A percentile compares a stretch with the other conserved stretches of the same genome.
Conservation (phyloP, 2,888 invertebrate species). For the Luperina nickerlii region DNA sequence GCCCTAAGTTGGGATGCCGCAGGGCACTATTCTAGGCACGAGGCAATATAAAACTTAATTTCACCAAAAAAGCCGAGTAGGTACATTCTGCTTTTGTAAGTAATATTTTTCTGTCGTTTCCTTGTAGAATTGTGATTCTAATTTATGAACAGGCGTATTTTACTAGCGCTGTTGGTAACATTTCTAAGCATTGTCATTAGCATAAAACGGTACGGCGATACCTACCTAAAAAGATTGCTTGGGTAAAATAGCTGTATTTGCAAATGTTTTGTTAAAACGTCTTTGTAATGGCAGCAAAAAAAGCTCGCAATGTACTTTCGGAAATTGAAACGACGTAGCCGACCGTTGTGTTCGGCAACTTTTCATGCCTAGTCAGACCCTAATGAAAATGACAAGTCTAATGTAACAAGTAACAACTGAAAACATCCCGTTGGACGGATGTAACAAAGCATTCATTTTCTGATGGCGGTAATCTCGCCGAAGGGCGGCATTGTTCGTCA, state of each 20-base stretch:
- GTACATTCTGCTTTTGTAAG: conserved; percentile 12
- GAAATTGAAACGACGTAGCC: conserved; percentile 79
- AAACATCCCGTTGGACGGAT: conserved; percentile 85
- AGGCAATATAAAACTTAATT: conserved; percentile 5
- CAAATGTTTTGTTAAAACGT: conserved; percentile 47
- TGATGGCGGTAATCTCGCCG: conserved; percentile 90
- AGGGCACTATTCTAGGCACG: neutral
- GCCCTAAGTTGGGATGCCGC: neutral
- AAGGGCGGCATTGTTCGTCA: conserved; percentile 89
- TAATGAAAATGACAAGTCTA: conserved; percentile 88
- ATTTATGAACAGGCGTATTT: conserved; percentile 45
- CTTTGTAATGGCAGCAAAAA: conserved; percentile 62
- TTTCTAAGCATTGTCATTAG: conserved; percentile 46
- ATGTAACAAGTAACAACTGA: conserved; percentile 88
- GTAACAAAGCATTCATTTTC: conserved; percentile 90
- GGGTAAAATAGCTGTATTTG: conserved; percentile 39
- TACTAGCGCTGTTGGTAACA: conserved; percentile 17
- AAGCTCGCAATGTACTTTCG: conserved; percentile 67
- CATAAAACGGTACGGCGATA: conserved; percentile 42
- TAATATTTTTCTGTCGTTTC: conserved; percentile 27
- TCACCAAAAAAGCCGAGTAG: conserved; percentile 3
- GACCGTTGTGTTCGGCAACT: conserved; percentile 78
- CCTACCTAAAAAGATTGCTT: conserved; percentile 44
- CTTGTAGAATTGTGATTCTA: conserved; percentile 19
- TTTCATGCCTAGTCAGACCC: conserved; percentile 78